A percentile compares a stretch with the other conserved stretches of the same genome.
Evolutionary conservation across 2,797 vertebrate species (phyloP).

Genomic region (Coregonus ussuriensis): DNA sequence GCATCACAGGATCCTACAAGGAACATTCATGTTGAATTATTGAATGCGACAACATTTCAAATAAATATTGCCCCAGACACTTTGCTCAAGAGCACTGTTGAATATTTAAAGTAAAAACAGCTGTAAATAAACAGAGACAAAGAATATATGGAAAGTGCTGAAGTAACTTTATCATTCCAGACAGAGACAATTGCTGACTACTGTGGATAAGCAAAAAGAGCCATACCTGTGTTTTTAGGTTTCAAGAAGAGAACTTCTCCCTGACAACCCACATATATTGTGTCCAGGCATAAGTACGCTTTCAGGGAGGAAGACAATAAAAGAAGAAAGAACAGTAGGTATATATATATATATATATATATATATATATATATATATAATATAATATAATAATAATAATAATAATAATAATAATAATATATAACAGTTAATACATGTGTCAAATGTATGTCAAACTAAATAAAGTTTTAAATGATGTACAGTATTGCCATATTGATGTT

Average conservation of each 20-base stretch:
- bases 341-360: no score
- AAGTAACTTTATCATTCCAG: no score
- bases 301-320: conserved; percentile 17
- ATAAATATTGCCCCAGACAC: neutral
- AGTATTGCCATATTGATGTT: neutral
- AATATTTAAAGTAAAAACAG: neutral
- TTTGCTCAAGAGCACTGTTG: neutral
- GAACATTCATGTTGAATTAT: conserved; percentile 11
- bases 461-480: conserved; percentile 9
- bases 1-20: conserved; percentile 78
- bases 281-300: conserved; percentile 89
- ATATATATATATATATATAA: no score
- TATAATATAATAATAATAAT: no score
- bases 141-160: no score
- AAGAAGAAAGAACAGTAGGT: neutral
- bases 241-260: conserved; percentile 85
- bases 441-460: neutral
- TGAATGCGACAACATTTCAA: neutral
- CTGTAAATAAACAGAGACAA: neutral
- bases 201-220: neutral
- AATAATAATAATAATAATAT: no score
- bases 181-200: neutral
- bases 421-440: no score
- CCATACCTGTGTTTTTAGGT: conserved; percentile 80
- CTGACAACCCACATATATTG: conserved; percentile 81